These are phyloP conservation scores for Hybos culiciformis DNA, from an alignment of 2,888 invertebrate genomes.

Conservation along the genomic window DNA sequence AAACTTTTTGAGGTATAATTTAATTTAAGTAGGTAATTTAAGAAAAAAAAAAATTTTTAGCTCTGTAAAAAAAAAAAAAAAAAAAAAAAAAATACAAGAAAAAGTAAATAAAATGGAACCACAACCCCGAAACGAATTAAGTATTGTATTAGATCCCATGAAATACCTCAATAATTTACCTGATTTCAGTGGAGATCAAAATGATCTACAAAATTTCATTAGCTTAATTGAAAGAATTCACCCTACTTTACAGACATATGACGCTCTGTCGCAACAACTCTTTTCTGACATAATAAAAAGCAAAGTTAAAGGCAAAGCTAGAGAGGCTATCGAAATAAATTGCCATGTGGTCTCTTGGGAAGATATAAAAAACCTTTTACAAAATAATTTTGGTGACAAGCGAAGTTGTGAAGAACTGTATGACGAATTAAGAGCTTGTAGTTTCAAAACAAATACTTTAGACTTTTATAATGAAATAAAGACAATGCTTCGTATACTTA, in stretches of 20 bases:
- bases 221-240: too few species aligned
- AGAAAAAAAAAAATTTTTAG: too few species aligned
- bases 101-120: too few species aligned
- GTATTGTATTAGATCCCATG: too few species aligned
- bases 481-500: conserved; percentile 9
- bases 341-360: conserved; percentile 12
- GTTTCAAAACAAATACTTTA: conserved; percentile 10
- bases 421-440: conserved; percentile 9
- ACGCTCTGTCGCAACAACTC: conserved; percentile 12
- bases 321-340: conserved; percentile 14
- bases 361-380: conserved; percentile 9
- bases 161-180: too few species aligned
- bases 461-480: conserved; percentile 14
- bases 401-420: conserved; percentile 11
- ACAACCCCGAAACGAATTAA: too few species aligned
- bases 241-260: conserved; percentile 8
- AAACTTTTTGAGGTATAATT: too few species aligned
- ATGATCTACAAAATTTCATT: too few species aligned
- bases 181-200: too few species aligned
- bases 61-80: too few species aligned
- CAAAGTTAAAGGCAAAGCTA: conserved; percentile 11
- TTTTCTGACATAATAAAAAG: conserved; percentile 14
- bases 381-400: conserved; percentile 13
- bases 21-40: too few species aligned
- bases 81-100: too few species aligned